Conservation (phyloP, 2,113 vertebrate genomes). For the Cyanistes caeruleus region DNA sequence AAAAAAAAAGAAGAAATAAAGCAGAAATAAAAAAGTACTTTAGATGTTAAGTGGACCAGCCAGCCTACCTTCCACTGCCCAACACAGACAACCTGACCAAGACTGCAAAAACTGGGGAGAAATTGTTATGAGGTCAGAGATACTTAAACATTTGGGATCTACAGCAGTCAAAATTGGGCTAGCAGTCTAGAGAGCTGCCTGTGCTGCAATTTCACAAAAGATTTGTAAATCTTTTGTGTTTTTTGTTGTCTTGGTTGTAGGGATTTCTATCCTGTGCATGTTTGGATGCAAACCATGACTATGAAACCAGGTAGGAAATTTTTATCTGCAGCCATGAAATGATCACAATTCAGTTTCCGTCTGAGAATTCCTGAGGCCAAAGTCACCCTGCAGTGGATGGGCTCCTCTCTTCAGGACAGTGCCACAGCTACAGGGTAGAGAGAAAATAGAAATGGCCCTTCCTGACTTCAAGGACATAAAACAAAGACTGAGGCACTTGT, state of each 20-base stretch:
- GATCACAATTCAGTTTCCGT: accelerated
- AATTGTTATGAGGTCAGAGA: not conserved
- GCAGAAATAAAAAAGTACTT: not conserved
- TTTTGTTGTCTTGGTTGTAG: not conserved
- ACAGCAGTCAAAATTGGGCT: not conserved
- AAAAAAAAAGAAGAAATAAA: no score
- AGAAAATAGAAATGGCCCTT: not conserved
- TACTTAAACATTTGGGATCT: not conserved
- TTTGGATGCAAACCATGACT: not conserved
- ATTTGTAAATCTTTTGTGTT: not conserved
- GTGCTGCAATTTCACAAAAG: not conserved
- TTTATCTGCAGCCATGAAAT: not conserved
- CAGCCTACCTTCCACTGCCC: not conserved
- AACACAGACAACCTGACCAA: not conserved
- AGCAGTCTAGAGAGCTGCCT: not conserved
- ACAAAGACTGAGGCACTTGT: not conserved
- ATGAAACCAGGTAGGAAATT: not conserved
- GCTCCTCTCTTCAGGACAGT: not conserved
- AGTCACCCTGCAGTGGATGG: accelerated
- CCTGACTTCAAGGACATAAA: not conserved
- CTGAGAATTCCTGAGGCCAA: not conserved
- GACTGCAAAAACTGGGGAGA: not conserved
- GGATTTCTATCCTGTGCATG: not conserved
- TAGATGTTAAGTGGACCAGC: accelerated
- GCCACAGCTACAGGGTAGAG: accelerated